Conservation (phyloP, 1,140 invertebrate genomes). For the Periplaneta americana region DNA sequence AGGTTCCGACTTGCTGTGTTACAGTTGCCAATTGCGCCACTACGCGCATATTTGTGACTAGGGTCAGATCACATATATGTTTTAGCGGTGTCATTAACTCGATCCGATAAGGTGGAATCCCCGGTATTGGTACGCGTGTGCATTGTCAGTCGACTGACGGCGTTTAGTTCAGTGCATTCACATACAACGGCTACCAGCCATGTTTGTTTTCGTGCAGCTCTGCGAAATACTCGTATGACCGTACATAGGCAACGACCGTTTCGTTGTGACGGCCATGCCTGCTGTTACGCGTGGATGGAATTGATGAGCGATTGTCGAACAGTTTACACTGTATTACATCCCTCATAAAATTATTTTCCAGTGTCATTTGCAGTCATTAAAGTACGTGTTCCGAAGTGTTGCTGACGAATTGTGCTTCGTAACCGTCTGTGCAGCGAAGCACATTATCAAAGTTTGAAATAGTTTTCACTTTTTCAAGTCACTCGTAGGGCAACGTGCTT, state of each 20-base stretch:
- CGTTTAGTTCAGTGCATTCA: not conserved
- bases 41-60: not conserved
- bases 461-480: too few species aligned
- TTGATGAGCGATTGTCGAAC: not conserved
- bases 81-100: not conserved
- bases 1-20: not conserved
- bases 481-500: too few species aligned
- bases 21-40: not conserved
- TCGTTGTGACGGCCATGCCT: not conserved
- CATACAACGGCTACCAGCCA: not conserved
- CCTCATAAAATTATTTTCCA: not conserved
- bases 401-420: not conserved
- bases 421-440: not conserved
- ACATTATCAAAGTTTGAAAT: too few species aligned
- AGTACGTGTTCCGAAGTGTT: not conserved
- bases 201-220: not conserved
- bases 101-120: not conserved
- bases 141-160: not conserved
- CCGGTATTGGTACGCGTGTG: not conserved
- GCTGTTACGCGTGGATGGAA: not conserved
- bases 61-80: not conserved
- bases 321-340: not conserved
- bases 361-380: not conserved
- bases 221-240: not conserved
- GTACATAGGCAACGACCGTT: not conserved